These are phyloP conservation scores for Bembecia ichneumoniformis DNA, from an alignment of 2,888 invertebrate species.

Conservation along the genomic window DNA sequence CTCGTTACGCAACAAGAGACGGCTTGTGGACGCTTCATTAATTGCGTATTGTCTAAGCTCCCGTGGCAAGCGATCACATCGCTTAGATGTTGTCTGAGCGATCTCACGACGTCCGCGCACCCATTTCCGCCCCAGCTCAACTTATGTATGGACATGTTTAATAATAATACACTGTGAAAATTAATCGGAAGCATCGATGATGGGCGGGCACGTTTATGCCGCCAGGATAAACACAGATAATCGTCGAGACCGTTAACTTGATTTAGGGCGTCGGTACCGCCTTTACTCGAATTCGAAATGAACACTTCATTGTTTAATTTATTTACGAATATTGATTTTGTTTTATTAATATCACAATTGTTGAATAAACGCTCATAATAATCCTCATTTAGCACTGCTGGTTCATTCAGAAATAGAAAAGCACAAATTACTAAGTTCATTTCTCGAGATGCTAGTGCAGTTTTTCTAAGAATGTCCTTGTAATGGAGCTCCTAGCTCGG, in stretches of 20 bases:
- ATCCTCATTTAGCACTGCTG: too few species aligned
- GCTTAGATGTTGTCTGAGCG: slow-evolving; percentile 28
- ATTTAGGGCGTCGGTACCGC: slow-evolving; percentile 41
- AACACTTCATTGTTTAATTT: slow-evolving; percentile 1
- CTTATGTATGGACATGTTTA: slow-evolving; percentile 30
- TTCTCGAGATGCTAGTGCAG: slow-evolving; percentile 21
- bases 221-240: slow-evolving; percentile 53
- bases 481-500: slow-evolving; percentile 32
- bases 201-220: slow-evolving; percentile 38
- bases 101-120: slow-evolving; percentile 24
- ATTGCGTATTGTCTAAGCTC: slow-evolving; percentile 53
- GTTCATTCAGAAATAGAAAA: neutral
- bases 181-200: slow-evolving; percentile 56
- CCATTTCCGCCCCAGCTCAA: slow-evolving; percentile 21
- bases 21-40: slow-evolving; percentile 42
- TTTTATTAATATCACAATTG: too few species aligned
- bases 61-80: slow-evolving; percentile 35
- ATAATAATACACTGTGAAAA: slow-evolving; percentile 30
- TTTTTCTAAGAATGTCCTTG: slow-evolving; percentile 32
- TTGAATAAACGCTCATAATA: too few species aligned
- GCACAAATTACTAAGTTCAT: slow-evolving; percentile 14
- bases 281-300: slow-evolving; percentile 12
- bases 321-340: slow-evolving; percentile 1
- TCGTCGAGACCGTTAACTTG: slow-evolving; percentile 40
- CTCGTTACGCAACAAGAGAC: slow-evolving; percentile 46